These are phyloP conservation scores for Bombus ignitus DNA, from an alignment of 1,140 invertebrate genomes.

Conservation along the genomic window DNA sequence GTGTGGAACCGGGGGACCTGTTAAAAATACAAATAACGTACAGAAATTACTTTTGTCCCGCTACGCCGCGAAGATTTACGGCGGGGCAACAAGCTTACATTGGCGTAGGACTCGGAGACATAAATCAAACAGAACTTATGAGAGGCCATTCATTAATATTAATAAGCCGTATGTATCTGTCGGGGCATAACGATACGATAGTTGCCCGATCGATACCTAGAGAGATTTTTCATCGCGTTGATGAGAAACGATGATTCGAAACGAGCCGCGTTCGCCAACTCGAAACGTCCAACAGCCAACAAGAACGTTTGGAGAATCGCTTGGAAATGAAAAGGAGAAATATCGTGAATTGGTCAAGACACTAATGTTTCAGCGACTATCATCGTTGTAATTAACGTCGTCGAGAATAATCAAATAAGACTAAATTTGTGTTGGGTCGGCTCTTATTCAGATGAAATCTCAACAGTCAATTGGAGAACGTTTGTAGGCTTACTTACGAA, in stretches of 20 bases:
- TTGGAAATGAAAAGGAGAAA: not conserved
- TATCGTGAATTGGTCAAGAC: not conserved
- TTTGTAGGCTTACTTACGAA: not conserved
- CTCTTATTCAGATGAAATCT: not conserved
- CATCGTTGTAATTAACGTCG: not conserved
- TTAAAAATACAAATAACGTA: conserved; percentile 82
- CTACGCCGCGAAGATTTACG: conserved; percentile 79
- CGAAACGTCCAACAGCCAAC: not conserved
- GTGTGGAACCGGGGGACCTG: conserved; percentile 40
- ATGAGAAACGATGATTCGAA: conserved; percentile 64
- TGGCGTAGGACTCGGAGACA: conserved; percentile 77
- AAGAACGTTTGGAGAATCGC: not conserved
- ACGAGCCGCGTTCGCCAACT: conserved; percentile 49
- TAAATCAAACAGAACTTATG: conserved; percentile 79
- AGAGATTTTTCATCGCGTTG: conserved; percentile 58
- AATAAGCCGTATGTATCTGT: conserved; percentile 81
- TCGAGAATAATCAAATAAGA: not conserved
- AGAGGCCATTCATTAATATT: conserved; percentile 82
- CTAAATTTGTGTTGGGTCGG: not conserved
- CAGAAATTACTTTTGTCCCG: conserved; percentile 82
- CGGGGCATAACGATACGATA: conserved; percentile 79
- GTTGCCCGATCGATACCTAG: conserved; percentile 72
- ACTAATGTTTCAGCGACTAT: not conserved
- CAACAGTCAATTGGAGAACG: not conserved
- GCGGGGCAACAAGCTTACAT: conserved; percentile 79